These are phyloP conservation scores for Hedya salicella DNA, from an alignment of 2,888 invertebrate genomes.

Conservation along the genomic window DNA sequence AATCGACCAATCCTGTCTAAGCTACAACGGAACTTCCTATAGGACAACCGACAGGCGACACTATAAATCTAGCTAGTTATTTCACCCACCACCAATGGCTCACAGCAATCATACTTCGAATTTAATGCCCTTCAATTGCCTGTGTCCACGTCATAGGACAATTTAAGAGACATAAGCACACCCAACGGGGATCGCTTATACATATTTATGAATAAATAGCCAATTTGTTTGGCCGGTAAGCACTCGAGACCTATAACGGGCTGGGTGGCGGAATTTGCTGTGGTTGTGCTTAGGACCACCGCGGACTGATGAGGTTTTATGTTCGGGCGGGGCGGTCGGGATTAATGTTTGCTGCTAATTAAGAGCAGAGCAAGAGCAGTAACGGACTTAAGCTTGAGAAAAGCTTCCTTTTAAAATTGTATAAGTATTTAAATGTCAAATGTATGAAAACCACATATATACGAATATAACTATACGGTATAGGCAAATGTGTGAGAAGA, in stretches of 20 bases:
- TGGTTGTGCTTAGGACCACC: slow-evolving; percentile 1
- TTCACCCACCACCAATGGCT: slow-evolving; percentile 61
- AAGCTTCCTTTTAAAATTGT: no score
- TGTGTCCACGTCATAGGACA: slow-evolving; percentile 65
- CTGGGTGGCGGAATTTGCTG: slow-evolving; percentile 58
- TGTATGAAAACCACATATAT: no score
- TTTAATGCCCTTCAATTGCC: slow-evolving; percentile 69
- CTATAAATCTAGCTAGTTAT: slow-evolving; percentile 70
- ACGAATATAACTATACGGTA: no score
- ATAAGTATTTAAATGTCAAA: no score
- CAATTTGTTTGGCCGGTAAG: slow-evolving; percentile 55
- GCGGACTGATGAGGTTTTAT: slow-evolving; percentile 19
- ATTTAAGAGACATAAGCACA: slow-evolving; percentile 72
- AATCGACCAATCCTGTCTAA: slow-evolving; percentile 38
- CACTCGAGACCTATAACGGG: slow-evolving; percentile 53
- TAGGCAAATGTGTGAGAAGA: no score
- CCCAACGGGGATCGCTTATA: slow-evolving; percentile 69
- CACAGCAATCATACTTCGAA: slow-evolving; percentile 65
- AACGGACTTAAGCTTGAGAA: not conserved
- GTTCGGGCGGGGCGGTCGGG: slow-evolving; percentile 15
- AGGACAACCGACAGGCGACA: slow-evolving; percentile 50
- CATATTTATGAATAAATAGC: slow-evolving; percentile 76
- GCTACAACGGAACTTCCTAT: slow-evolving; percentile 29
- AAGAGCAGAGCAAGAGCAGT: not conserved
- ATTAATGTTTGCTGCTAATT: slow-evolving; percentile 25